Evolutionary conservation across 1,140 invertebrate genomes (phyloP).

Genomic region (Neocloeon triangulifer): DNA sequence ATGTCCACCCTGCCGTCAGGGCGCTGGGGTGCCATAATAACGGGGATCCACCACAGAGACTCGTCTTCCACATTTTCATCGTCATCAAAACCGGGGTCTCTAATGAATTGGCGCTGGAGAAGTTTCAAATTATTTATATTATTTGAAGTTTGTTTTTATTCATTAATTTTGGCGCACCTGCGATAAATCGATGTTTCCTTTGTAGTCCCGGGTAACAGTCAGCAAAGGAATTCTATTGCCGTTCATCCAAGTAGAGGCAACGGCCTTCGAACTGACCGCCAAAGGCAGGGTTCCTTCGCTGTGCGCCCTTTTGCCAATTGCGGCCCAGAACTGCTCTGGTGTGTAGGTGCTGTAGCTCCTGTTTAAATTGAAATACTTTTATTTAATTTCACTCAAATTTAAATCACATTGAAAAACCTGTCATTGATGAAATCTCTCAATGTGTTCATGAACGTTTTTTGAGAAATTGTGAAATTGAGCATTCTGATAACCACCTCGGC

Average conservation of each 20-base stretch:
- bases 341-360: constrained; percentile 51
- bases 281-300: constrained; percentile 26
- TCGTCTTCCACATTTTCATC: constrained; percentile 21
- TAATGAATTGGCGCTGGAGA: not conserved
- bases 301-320: constrained; percentile 40
- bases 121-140: not conserved
- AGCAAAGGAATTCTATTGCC: constrained; percentile 61
- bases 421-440: constrained; percentile 42
- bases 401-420: constrained; percentile 17
- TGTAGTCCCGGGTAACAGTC: constrained; percentile 42
- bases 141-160: constrained; percentile 1
- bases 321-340: constrained; percentile 57
- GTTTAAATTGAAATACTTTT: constrained; percentile 10
- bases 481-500: constrained; percentile 81
- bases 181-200: constrained; percentile 27
- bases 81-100: not conserved
- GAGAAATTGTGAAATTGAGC: constrained; percentile 70
- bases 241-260: constrained; percentile 57
- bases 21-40: constrained; percentile 29
- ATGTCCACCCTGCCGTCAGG: constrained; percentile 32
- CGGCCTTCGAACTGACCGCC: constrained; percentile 29
- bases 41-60: constrained; percentile 44
- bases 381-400: not conserved
- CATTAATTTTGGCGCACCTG: constrained; percentile 27
- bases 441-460: constrained; percentile 49